phyloP scores from a whole-genome alignment of 2,113 vertebrate species.

The Copsychus sechellarum region DNA sequence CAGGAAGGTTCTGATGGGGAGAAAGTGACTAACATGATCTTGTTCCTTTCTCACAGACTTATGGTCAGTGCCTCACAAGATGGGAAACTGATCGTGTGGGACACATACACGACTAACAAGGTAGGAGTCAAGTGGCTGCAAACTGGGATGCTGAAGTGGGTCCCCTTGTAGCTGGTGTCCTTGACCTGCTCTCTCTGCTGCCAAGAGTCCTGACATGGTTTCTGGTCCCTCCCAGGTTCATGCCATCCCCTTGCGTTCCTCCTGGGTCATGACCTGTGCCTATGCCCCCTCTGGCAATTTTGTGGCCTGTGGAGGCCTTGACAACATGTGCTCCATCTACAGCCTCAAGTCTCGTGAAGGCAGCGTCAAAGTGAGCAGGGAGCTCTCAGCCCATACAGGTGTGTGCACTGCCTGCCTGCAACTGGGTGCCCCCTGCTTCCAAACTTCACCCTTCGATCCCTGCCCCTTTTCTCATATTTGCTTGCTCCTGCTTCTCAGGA shows the following conservation, averaged over 20 bases:
- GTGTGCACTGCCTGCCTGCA: not conserved
- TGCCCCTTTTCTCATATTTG: not conserved
- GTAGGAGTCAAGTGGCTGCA: conserved; percentile 51
- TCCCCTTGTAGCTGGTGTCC: not conserved
- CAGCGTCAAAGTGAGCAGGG: conserved; percentile 93
- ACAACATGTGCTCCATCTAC: conserved; percentile 99
- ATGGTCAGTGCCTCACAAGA: conserved; percentile 97
- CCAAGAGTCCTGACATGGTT: fast-evolving
- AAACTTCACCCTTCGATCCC: not conserved
- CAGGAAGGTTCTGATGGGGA: not conserved
- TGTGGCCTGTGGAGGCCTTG: conserved; percentile 94
- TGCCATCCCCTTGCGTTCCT: conserved; percentile 95
- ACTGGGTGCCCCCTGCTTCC: not conserved
- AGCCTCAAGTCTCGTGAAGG: conserved; percentile 95
- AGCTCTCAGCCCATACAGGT: conserved; percentile 94
- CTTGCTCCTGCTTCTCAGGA: conserved; percentile 68
- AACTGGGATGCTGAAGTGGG: fast-evolving
- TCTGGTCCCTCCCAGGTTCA: conserved; percentile 80
- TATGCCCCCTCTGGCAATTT: conserved; percentile 97
- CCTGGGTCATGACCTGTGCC: conserved; percentile 99
- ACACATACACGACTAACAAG: conserved; percentile 96
- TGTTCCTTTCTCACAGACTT: conserved; percentile 75
- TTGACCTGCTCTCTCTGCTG: not conserved
- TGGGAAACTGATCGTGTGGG: conserved; percentile 97
- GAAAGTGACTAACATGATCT: not conserved